Evolutionary conservation across 2,888 invertebrate species (phyloP).

Genomic region (Standfussiana lucernea): DNA sequence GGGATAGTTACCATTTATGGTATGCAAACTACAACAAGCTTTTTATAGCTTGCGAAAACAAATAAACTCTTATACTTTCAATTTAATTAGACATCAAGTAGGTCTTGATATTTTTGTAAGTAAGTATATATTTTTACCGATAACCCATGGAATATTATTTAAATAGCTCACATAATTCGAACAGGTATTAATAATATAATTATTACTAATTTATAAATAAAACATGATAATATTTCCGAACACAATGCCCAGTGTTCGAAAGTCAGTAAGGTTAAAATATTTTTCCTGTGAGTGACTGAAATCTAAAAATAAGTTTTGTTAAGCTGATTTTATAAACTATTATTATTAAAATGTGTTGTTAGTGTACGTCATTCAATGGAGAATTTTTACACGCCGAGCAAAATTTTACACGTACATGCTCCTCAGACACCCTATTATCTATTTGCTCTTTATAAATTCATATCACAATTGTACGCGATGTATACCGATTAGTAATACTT

Average conservation of each 20-base stretch:
- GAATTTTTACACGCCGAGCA: conserved; percentile 30
- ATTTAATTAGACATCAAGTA: neutral
- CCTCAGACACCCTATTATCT: no score
- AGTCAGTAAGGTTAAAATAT: conserved; percentile 45
- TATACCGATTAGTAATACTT: no score
- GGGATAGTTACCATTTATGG: neutral
- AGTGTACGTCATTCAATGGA: conserved; percentile 39
- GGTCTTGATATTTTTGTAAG: neutral
- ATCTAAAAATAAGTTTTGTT: conserved; percentile 34
- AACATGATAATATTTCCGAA: conserved; percentile 21
- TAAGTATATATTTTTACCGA: neutral
- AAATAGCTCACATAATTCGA: conserved; percentile 51
- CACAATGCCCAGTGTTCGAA: conserved; percentile 23
- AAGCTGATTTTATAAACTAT: conserved; percentile 24
- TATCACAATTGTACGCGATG: no score
- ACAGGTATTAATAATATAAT: conserved; percentile 16
- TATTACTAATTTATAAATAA: conserved; percentile 9
- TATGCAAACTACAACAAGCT: neutral
- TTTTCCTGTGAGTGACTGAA: conserved; percentile 27
- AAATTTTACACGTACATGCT: no score
- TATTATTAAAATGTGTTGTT: conserved; percentile 35
- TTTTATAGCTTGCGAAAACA: neutral
- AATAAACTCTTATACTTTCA: neutral
- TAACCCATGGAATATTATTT: neutral
- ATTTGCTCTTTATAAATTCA: no score